A percentile compares a stretch with the other conserved stretches of the same genome.
phyloP scores from a whole-genome alignment of 2,113 vertebrate genomes.

The Meleagris gallopavo region DNA sequence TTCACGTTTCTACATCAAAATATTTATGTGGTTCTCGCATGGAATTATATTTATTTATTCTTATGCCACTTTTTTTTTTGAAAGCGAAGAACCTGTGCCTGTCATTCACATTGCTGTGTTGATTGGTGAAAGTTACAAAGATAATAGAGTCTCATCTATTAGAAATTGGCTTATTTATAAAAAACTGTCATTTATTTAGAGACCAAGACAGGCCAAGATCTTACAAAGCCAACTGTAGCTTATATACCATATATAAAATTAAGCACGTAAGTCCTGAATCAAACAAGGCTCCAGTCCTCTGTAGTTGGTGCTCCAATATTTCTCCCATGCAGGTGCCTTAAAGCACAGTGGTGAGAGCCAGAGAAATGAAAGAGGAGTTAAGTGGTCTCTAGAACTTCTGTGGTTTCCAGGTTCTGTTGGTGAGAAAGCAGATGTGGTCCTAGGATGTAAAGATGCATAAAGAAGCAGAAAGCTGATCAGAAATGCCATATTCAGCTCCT shows the following conservation, averaged over 20 bases:
- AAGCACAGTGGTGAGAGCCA: background rate
- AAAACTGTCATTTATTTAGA: conserved; percentile 68
- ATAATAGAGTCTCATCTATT: conserved; percentile 61
- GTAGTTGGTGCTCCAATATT: background rate
- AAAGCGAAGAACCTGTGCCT: background rate
- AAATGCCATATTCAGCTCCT: background rate
- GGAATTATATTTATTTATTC: conserved; percentile 6
- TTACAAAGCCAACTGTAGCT: conserved; percentile 41
- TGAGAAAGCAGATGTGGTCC: background rate
- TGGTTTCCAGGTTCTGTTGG: background rate
- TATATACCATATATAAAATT: conserved; percentile 36
- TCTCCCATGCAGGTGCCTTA: background rate
- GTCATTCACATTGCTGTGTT: background rate
- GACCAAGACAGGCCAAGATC: conserved; percentile 53
- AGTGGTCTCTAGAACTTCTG: background rate
- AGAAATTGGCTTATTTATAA: conserved; percentile 65
- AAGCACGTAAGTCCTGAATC: conserved; percentile 7
- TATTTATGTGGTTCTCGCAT: background rate
- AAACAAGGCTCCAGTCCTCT: background rate
- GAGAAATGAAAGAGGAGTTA: background rate
- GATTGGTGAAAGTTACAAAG: conserved; percentile 47
- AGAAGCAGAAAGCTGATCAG: background rate
- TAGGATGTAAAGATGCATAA: background rate
- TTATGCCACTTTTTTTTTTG: background rate
- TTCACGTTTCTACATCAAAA: conserved; percentile 30